Evolutionary conservation across 2,113 vertebrate species (phyloP).

Genomic region (Onychostruthus taczanowskii): DNA sequence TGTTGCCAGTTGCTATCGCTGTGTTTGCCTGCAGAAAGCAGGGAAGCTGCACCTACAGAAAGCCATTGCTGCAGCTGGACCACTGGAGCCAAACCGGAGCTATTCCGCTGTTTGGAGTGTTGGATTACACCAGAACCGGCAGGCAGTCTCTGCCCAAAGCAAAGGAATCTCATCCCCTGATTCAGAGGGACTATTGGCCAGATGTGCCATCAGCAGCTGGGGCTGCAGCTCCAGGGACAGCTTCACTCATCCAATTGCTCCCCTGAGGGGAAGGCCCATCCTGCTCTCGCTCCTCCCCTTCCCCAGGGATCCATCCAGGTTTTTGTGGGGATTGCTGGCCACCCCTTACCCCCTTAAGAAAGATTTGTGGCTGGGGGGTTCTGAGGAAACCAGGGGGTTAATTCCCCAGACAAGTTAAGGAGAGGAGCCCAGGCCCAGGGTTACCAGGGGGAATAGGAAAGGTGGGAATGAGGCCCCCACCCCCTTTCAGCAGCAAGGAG

Average conservation of each 20-base stretch:
- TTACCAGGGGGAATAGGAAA: not conserved
- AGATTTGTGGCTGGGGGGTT: fast-evolving
- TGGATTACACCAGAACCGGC: not conserved
- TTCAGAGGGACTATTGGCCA: not conserved
- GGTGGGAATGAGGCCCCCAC: not conserved
- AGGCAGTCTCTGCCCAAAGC: not conserved
- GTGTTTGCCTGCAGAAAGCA: not conserved
- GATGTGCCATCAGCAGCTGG: not conserved
- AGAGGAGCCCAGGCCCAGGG: not conserved
- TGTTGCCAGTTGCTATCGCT: fast-evolving
- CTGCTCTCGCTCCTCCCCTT: fast-evolving
- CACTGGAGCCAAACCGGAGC: not conserved
- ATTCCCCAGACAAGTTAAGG: not conserved
- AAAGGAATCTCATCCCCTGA: fast-evolving
- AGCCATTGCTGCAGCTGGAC: not conserved
- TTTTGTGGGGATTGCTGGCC: fast-evolving
- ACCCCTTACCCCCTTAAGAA: not conserved
- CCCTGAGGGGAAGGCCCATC: not conserved
- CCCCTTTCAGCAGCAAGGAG: not conserved
- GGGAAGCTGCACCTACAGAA: not conserved
- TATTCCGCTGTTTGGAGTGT: not conserved
- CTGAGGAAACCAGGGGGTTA: not conserved
- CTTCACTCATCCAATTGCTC: not conserved
- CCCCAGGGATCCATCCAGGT: not conserved
- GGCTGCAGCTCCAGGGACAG: not conserved